Evolutionary conservation across 2,797 vertebrate species (phyloP), one percentile per base, ranked within the genome.

Genomic region (Malurus splendens): DNA sequence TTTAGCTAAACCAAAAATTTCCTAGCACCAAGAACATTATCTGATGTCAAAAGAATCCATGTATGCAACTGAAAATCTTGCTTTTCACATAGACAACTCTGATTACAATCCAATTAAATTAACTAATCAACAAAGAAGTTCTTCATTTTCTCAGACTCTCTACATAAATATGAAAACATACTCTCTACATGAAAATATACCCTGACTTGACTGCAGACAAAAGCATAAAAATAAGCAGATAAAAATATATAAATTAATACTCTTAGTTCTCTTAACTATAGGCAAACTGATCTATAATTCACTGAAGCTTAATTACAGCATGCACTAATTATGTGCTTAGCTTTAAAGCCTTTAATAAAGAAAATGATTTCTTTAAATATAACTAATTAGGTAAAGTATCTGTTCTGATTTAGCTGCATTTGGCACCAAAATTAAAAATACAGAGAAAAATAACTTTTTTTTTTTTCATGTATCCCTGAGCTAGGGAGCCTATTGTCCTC

Each of bases 341-440:
- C 28, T 84, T 45, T 86, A 89, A 95, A 92, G 72, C 72, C 72
- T 92, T 94, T 92, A 92, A 86, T 92, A 84, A 84, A 91, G 77
- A 75, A 86, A 91, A 90, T 16, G 12, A 84, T 84, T 86, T 91
- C 8, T 82, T 92, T 84, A 91, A 92, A 88, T 88, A 54, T 64
- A 64, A 62, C 56, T 90, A 92, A 90, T 93, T 82, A 93, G 33
- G 45, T 51, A 66, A 88, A 76, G 27, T 76, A 66, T 88, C 45
- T 92, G 56, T 84, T 80, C 78, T 86, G 39, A n/a, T 92, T 92
- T 86, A 91, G 57, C 59, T 1, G 5, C 57, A 42, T 66, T 88
- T 94, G 92, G 74, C 90, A 82, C 5, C 30, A 86, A 47, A 90
- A 71, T 45, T 27, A 88, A 94, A 89, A 68, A 66, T 25, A 41